Base-by-base conservation (phyloP, 2,797 vertebrate species). In the Xenentodon cancila region DNA sequence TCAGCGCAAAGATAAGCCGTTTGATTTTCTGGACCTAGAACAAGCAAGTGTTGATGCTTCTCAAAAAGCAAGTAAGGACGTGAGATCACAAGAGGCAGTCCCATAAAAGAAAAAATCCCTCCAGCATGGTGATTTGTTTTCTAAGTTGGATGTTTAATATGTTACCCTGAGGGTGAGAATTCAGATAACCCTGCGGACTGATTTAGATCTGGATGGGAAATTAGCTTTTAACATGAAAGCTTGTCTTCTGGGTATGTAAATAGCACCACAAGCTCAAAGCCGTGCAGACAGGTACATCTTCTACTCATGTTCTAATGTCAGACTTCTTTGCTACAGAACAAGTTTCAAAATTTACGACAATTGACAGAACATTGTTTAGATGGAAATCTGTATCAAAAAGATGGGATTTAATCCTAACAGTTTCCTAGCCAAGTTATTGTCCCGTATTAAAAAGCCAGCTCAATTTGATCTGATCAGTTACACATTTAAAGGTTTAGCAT, bases 41-140 rank as follows among this genome's bases (percentile, higher is more conserved):
- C 84, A 81, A 88, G 78, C 37, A 40, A 77, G 70, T 71, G 84
- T 82, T 81, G 84, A 87, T 88, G 84, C 79, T 84, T 88, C 80
- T 75, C 81, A 84, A 80, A 87, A 88, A 76, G 34, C 67, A 67
- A 79, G 71, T 89, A 81, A 84, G 82, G 45, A 77, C 34, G 48
- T 1, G 20, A 11, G 77, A 91, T 88, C 86, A 89, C 59, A 65
- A 71, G 75, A 67, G 73, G 64, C 55, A 67, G 60, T 64, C 77
- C 71, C 57, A 54, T 76, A 11, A 48, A 49, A 48, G 52, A 57
- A 16, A 22, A 34, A 25, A 27, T 68, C 53, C 74, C 63, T 55
- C 48, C 44, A 50, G 53, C 49, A 16, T 52, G 44, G 20, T 4
- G 4, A 61, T 70, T 72, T 59, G 43, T n/a, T 22, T 68, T 40